Evolutionary conservation across 2,113 vertebrate species (phyloP).

Genomic region (Daphoenositta chrysoptera): DNA sequence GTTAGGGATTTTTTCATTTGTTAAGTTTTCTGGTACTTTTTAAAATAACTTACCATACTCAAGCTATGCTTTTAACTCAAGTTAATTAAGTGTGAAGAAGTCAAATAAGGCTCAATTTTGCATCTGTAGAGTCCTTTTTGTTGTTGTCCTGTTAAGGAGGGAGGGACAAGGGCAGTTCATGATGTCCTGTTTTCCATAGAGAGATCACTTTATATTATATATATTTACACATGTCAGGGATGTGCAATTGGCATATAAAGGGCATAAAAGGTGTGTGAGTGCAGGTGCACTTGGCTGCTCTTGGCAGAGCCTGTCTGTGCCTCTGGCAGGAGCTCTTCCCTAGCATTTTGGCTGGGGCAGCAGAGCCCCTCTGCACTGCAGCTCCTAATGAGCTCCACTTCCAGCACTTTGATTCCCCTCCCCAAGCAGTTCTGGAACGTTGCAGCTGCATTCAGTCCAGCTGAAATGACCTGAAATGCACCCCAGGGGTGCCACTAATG

Average conservation of each 20-base stretch:
- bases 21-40: neutral
- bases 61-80: neutral
- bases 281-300: neutral
- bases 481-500: neutral
- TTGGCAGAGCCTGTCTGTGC: neutral
- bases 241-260: neutral
- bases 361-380: neutral
- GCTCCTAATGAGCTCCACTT: constrained; percentile 10
- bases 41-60: neutral
- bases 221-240: no score
- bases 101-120: neutral
- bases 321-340: neutral
- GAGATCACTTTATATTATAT: neutral
- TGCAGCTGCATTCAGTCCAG: neutral
- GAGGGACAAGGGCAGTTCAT: neutral
- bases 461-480: neutral
- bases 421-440: neutral
- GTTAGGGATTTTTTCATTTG: rapidly evolving
- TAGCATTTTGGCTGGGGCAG: neutral
- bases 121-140: neutral
- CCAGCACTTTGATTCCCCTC: neutral
- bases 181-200: neutral
- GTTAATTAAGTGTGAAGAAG: neutral
- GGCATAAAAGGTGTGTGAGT: neutral
- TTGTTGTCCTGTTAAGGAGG: neutral